Evolutionary conservation across 2,113 vertebrate species (phyloP), one percentile per base, ranked within the genome.

Genomic region (Pomatostomus ruficeps): DNA sequence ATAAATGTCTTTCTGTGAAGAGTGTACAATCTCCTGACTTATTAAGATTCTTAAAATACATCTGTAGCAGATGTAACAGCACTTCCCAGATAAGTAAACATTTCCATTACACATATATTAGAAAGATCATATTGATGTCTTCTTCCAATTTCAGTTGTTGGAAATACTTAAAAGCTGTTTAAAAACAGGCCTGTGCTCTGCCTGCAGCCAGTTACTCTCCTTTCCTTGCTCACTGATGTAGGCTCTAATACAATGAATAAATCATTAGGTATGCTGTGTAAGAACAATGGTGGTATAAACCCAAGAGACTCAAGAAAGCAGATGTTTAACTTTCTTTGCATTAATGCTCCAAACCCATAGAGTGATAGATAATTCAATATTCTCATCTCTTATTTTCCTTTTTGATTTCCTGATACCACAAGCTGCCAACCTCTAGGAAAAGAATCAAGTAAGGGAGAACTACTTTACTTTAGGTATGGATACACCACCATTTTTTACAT

Each of bases 241-340:
- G 80, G 12, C 67, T 48, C 55, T 95, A 95, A 92, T 17, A 57
- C n/a, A 57, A 93, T 95, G 86, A 97, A 97, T 97, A 97, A 95
- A 96, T 94, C 86, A 93, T 94, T 52, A 92, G 57, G 62, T 5
- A 9, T 49, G 80, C 58, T 67, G 67, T n/a, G n/a, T n/a, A 88
- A 94, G 57, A 91, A 88, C 38, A 85, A 73, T 9, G 31, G 68
- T 74, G 33, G 46, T 66, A 74, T 21, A 83, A 86, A 86, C 91
- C 72, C 96, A 89, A 54, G 90, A 83, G 90, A 92, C 86, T 43
- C 23, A 48, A 84, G 65, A 81, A 90, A 90, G 74, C 72, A 92
- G 71, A 72, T 72, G 76, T 88, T 91, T 74, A 91, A 86, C 65
- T 65, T 90, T 65, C 61, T 92, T 55, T 79, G 68, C 55, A 95